phyloP scores from a whole-genome alignment of 2,113 vertebrate species.

The Periophthalmodon schlosseri region DNA sequence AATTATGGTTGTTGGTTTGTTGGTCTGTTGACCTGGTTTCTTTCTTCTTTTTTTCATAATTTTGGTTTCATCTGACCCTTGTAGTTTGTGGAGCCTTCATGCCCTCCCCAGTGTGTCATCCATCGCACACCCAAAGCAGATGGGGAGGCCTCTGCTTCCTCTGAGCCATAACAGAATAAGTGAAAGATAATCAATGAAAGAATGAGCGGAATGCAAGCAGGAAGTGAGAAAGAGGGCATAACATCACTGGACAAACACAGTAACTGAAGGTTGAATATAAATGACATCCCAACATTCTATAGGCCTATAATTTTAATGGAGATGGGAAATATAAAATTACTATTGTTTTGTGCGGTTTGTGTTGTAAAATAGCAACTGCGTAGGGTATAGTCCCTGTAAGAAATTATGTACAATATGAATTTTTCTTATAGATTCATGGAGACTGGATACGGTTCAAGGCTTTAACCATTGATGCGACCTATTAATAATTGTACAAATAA shows the following conservation, averaged over 20 bases:
- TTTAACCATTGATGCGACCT: too few species aligned
- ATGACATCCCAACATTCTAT: background rate
- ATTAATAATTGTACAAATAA: too few species aligned
- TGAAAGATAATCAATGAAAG: constrained; percentile 5
- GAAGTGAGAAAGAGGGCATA: background rate
- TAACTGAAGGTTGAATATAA: background rate
- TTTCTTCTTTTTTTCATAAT: background rate
- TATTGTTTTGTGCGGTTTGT: background rate
- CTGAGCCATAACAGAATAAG: background rate
- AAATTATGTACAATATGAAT: background rate
- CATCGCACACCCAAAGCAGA: background rate
- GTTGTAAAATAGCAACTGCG: background rate
- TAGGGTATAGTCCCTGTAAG: background rate
- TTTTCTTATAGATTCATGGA: too few species aligned
- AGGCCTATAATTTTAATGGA: background rate
- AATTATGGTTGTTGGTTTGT: too few species aligned
- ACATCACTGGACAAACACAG: background rate
- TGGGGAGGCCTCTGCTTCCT: background rate
- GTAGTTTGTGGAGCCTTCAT: background rate
- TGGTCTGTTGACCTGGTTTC: too few species aligned
- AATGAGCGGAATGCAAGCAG: constrained; percentile 3
- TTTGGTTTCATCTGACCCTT: background rate
- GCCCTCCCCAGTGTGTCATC: background rate
- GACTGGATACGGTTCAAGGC: too few species aligned
- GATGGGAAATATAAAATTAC: background rate